Conservation (phyloP, 2,113 vertebrate species). For the Tympanuchus pallidicinctus region DNA sequence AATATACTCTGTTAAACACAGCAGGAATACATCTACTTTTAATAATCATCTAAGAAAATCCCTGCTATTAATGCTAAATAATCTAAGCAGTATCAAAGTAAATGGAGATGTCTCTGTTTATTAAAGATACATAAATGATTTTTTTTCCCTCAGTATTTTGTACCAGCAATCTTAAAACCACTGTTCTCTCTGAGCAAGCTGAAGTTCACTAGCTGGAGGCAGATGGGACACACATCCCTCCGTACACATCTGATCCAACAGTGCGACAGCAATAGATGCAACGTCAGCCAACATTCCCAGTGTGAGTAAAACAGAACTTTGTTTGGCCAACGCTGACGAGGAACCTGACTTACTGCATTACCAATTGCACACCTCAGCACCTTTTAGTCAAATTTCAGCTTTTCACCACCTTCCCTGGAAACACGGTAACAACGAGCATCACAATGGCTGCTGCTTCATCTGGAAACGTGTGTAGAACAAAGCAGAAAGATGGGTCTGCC, state of each 20-base stretch:
- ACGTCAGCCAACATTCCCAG: fast-evolving
- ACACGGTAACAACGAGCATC: neutral
- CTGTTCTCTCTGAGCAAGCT: neutral
- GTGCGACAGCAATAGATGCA: neutral
- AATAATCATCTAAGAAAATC: neutral
- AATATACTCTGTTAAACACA: neutral
- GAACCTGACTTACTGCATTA: too few relatives aligned
- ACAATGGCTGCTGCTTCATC: neutral
- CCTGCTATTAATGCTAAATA: neutral
- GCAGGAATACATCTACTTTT: neutral
- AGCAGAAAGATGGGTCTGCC: neutral
- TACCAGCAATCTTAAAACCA: neutral
- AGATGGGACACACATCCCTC: fast-evolving
- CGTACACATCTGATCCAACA: fast-evolving
- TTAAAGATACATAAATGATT: neutral
- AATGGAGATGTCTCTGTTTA: neutral
- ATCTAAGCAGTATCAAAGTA: neutral
- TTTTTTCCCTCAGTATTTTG: neutral
- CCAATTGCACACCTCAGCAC: neutral
- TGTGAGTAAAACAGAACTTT: fast-evolving
- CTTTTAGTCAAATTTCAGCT: neutral
- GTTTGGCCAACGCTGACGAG: neutral
- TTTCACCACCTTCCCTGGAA: neutral
- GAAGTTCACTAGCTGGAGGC: neutral
- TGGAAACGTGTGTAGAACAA: fast-evolving